These are phyloP conservation scores for Drosophila pseudotakahashii DNA, from an alignment of 2,888 invertebrate genomes.

Conservation along the genomic window DNA sequence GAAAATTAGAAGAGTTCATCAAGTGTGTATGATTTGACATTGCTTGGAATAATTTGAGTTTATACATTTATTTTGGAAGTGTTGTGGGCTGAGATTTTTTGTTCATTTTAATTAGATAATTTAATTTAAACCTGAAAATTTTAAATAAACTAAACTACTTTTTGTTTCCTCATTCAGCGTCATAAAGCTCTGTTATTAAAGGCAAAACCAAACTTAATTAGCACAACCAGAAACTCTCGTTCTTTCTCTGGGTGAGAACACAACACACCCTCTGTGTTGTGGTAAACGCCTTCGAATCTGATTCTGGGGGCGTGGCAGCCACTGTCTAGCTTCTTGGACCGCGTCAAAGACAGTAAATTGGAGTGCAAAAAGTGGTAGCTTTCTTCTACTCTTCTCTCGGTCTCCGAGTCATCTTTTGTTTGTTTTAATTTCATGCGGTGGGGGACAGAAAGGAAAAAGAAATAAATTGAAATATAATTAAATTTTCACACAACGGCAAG, in stretches of 20 bases:
- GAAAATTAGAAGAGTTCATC: not conserved
- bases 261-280: not conserved
- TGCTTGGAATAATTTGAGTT: not conserved
- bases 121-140: no score
- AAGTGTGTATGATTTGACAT: not conserved
- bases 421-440: slow-evolving; percentile 42
- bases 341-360: slow-evolving; percentile 36
- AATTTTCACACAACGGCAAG: slow-evolving; percentile 39
- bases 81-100: no score
- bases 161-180: not conserved
- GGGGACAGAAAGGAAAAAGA: slow-evolving; percentile 4
- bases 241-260: no score
- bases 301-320: slow-evolving; percentile 40
- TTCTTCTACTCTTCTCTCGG: not conserved
- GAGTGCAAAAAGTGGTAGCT: slow-evolving; percentile 27
- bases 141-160: not conserved
- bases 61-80: not conserved
- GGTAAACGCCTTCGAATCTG: slow-evolving; percentile 14
- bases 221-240: slow-evolving; percentile 37
- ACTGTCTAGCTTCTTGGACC: slow-evolving; percentile 22
- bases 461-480: slow-evolving; percentile 54
- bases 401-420: slow-evolving; percentile 4
- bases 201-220: slow-evolving; percentile 56
- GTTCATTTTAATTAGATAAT: no score
- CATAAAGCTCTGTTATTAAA: slow-evolving; percentile 29